Conservation (phyloP, 53 echinoderm and acorn worm genomes). For the Crossaster papposus region DNA sequence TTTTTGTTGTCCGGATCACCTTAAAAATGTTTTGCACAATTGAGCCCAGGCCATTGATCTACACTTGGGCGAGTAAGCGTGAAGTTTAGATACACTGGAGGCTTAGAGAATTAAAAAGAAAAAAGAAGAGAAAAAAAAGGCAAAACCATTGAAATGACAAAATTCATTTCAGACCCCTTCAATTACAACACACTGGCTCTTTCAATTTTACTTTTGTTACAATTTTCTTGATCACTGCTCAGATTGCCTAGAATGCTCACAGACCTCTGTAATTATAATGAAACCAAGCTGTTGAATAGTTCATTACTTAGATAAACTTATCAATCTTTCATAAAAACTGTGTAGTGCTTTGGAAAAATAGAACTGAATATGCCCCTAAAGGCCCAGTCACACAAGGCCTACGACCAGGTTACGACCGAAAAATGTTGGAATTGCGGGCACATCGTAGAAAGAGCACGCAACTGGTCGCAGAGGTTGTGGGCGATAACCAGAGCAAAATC, state of each 20-base stretch:
- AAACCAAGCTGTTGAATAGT: neutral
- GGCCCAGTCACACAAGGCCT: too few relatives aligned
- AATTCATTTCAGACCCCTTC: conserved; percentile 51
- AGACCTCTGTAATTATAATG: neutral
- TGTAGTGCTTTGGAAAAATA: neutral
- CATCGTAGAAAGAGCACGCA: too few relatives aligned
- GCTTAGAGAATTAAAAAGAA: conserved; percentile 13
- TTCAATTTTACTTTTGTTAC: conserved; percentile 13
- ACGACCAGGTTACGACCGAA: too few relatives aligned
- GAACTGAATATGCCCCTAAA: neutral
- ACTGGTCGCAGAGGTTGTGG: too few relatives aligned
- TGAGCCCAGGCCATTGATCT: conserved; percentile 31
- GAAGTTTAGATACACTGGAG: conserved; percentile 55
- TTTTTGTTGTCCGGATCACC: neutral
- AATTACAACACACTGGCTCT: conserved; percentile 33
- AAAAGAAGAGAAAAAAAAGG: too few relatives aligned
- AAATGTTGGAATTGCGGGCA: too few relatives aligned
- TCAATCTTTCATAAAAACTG: neutral
- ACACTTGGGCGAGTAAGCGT: conserved; percentile 60
- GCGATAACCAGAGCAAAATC: too few relatives aligned
- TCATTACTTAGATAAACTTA: neutral
- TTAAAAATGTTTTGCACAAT: conserved; percentile 54
- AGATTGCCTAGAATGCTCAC: conserved; percentile 12
- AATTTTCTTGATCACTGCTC: conserved; percentile 48
- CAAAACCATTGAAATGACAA: conserved; percentile 37